These are phyloP conservation scores for Cercopithecus diana DNA, from an alignment of 2,797 vertebrate genomes.

Conservation along the genomic window DNA sequence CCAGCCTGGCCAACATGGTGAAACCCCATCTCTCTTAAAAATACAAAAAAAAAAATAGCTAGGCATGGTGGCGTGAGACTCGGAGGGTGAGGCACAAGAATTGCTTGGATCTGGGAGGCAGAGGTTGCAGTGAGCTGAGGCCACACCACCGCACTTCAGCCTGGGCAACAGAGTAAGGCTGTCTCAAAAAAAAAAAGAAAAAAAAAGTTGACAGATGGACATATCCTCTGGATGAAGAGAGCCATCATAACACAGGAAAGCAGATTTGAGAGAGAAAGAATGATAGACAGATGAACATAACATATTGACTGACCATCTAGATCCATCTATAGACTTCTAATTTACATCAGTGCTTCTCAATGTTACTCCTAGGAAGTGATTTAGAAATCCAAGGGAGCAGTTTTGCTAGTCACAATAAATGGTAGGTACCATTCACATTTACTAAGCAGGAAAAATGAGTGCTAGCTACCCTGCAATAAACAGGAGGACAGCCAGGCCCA, in stretches of 20 bases:
- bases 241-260: not conserved
- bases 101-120: too few relatives aligned
- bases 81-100: too few relatives aligned
- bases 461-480: not conserved
- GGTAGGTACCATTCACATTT: not conserved
- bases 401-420: not conserved
- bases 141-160: too few relatives aligned
- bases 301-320: not conserved
- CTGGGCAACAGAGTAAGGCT: too few relatives aligned
- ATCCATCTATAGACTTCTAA: not conserved
- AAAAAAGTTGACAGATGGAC: not conserved
- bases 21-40: too few relatives aligned
- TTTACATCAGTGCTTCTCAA: not conserved
- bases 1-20: too few relatives aligned
- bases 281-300: not conserved
- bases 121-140: too few relatives aligned
- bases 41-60: too few relatives aligned
- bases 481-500: not conserved
- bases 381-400: not conserved
- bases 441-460: not conserved
- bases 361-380: not conserved
- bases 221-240: not conserved
- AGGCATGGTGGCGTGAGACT: too few relatives aligned
- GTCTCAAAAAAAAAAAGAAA: too few relatives aligned
- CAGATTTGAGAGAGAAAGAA: not conserved